Evolutionary conservation across 2,113 vertebrate species (phyloP).

Genomic region (Phainopepla nitens): DNA sequence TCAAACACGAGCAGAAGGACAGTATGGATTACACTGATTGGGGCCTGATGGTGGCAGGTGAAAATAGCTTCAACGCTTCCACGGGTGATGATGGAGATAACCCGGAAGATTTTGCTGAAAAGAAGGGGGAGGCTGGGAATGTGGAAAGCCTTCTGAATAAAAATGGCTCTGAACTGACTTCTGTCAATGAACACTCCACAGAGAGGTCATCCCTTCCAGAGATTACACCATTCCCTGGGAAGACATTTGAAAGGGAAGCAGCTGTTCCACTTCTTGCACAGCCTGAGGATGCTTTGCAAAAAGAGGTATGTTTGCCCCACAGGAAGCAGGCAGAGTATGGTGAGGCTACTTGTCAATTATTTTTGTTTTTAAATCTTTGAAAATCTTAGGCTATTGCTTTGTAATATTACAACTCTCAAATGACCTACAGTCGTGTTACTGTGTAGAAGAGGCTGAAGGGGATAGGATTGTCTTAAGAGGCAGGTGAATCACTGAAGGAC

Average conservation of each 20-base stretch:
- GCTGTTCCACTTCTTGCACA: background rate
- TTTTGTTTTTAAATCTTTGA: background rate
- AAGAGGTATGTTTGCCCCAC: constrained; percentile 45
- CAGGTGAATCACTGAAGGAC: background rate
- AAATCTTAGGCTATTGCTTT: background rate
- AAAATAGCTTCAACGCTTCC: constrained; percentile 70
- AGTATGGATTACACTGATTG: constrained; percentile 51
- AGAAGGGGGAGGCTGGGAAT: background rate
- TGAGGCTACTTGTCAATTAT: background rate
- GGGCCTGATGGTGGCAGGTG: constrained; percentile 35
- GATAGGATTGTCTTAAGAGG: background rate
- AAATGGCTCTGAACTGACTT: background rate
- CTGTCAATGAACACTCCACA: background rate
- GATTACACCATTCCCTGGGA: background rate
- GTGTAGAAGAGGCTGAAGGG: background rate
- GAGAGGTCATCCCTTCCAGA: background rate
- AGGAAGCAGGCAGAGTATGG: background rate
- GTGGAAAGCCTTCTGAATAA: background rate
- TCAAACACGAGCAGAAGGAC: constrained; percentile 46
- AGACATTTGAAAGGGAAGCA: background rate
- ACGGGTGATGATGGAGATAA: background rate
- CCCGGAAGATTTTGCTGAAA: background rate
- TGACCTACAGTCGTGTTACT: background rate
- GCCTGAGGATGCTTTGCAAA: background rate
- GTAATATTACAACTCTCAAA: background rate